A percentile compares a stretch with the other conserved stretches of the same genome.
Evolutionary conservation across 2,797 vertebrate genomes (phyloP).

Genomic region (Parotocinclus haroldoi): DNA sequence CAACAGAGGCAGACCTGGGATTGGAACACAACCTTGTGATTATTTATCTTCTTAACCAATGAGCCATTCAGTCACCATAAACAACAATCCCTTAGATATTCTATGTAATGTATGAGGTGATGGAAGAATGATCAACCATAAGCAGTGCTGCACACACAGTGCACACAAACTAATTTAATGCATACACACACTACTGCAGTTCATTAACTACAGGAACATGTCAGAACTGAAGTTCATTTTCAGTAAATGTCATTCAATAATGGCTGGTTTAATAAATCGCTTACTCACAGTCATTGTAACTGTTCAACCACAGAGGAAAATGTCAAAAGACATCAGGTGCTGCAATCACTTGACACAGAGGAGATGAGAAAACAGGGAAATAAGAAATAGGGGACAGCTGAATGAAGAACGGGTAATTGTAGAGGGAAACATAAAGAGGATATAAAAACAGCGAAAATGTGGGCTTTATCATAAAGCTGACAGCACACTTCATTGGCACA

Average conservation of each 20-base stretch:
- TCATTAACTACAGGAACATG: constrained; percentile 35
- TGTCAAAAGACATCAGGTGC: constrained; percentile 47
- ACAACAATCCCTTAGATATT: too few species aligned
- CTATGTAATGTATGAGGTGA: too few species aligned
- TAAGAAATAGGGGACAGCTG: constrained; percentile 29
- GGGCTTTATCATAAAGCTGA: constrained; percentile 51
- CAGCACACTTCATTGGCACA: constrained; percentile 49
- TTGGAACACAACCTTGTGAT: too few species aligned
- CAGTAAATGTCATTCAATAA: constrained; percentile 48
- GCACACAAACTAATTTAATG: background rate
- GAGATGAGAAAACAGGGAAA: constrained; percentile 21
- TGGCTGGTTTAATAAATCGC: constrained; percentile 36
- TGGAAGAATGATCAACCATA: too few species aligned
- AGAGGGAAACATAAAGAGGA: constrained; percentile 16
- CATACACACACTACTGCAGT: constrained; percentile 15
- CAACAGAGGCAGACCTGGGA: too few species aligned
- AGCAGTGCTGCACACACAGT: too few species aligned
- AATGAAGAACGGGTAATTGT: constrained; percentile 28
- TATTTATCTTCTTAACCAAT: too few species aligned
- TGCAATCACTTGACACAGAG: constrained; percentile 36
- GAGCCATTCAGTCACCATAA: too few species aligned
- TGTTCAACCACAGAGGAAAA: constrained; percentile 41
- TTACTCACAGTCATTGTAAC: constrained; percentile 9
- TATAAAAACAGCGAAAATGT: constrained; percentile 30
- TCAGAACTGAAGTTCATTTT: constrained; percentile 44